Evolutionary conservation across 2,113 vertebrate genomes (phyloP).

Genomic region (Odontophorus gujanensis): DNA sequence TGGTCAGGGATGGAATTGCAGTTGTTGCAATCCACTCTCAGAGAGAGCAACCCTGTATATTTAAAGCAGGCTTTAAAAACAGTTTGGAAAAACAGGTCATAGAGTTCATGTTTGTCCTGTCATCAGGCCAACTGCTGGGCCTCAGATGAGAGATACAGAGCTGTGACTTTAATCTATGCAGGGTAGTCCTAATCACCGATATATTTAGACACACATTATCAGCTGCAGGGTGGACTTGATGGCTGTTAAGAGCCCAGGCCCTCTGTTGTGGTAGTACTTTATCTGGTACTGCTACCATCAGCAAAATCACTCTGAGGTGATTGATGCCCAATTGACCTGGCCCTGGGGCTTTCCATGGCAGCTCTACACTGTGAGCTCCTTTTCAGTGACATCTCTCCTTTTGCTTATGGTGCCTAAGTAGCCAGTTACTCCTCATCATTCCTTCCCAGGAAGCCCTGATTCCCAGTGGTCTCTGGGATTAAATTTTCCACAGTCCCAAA

Average conservation of each 20-base stretch:
- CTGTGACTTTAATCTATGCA: conserved; percentile 51
- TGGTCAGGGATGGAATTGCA: not conserved
- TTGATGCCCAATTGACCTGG: accelerated
- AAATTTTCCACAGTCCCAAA: not conserved
- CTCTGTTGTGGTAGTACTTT: not conserved
- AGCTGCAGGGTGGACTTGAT: conserved; percentile 17
- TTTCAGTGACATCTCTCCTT: not conserved
- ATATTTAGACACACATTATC: conserved; percentile 61
- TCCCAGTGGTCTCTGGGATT: not conserved
- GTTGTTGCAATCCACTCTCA: not conserved
- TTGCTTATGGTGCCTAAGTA: accelerated
- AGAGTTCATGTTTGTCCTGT: conserved; percentile 52
- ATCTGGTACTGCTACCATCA: not conserved
- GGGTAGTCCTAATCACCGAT: conserved; percentile 36
- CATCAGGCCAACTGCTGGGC: conserved; percentile 21
- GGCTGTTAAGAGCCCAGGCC: not conserved
- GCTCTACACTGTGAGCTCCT: not conserved
- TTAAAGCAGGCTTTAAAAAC: conserved; percentile 25
- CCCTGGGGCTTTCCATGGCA: accelerated
- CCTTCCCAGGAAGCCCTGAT: not conserved
- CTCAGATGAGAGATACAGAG: conserved; percentile 35
- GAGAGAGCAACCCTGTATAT: not conserved
- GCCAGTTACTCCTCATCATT: accelerated
- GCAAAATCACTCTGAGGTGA: not conserved
- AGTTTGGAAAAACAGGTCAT: conserved; percentile 46